Conservation (phyloP, 2,888 invertebrate genomes). For the Troides aeacus region DNA sequence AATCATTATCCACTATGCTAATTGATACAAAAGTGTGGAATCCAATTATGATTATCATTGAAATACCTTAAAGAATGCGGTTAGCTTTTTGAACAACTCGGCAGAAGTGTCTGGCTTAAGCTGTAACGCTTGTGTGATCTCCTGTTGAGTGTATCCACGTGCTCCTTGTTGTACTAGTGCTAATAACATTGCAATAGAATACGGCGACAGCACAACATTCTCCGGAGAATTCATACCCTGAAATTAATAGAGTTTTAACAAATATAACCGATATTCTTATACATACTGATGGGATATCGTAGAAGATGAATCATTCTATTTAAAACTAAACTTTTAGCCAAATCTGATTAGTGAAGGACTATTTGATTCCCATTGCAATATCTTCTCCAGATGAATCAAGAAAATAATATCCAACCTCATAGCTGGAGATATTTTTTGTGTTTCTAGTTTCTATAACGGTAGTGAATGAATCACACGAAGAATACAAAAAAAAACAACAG, state of each 20-base stretch:
- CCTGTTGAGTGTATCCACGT: slow-evolving; percentile 49
- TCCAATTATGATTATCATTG: slow-evolving; percentile 42
- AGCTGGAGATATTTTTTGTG: too few species aligned
- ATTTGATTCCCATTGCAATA: too few species aligned
- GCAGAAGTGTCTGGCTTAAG: slow-evolving; percentile 48
- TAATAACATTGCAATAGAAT: slow-evolving; percentile 65
- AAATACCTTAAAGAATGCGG: slow-evolving; percentile 40
- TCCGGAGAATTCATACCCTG: slow-evolving; percentile 31
- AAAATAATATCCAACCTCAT: too few species aligned
- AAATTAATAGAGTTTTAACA: neutral
- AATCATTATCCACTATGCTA: neutral
- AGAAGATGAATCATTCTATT: too few species aligned
- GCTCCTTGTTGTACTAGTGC: slow-evolving; percentile 74
- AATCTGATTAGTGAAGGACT: too few species aligned
- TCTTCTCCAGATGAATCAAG: too few species aligned
- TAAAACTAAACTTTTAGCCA: too few species aligned
- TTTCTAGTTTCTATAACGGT: too few species aligned
- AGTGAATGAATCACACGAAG: too few species aligned
- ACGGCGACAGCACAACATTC: slow-evolving; percentile 71
- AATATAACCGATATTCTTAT: too few species aligned
- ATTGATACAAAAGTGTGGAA: neutral
- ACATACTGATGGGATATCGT: too few species aligned
- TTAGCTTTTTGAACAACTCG: slow-evolving; percentile 45
- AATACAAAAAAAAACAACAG: too few species aligned
- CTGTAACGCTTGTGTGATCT: slow-evolving; percentile 56